Base-by-base conservation (phyloP, 1,140 invertebrate genomes). In the Olivierus martensii region DNA sequence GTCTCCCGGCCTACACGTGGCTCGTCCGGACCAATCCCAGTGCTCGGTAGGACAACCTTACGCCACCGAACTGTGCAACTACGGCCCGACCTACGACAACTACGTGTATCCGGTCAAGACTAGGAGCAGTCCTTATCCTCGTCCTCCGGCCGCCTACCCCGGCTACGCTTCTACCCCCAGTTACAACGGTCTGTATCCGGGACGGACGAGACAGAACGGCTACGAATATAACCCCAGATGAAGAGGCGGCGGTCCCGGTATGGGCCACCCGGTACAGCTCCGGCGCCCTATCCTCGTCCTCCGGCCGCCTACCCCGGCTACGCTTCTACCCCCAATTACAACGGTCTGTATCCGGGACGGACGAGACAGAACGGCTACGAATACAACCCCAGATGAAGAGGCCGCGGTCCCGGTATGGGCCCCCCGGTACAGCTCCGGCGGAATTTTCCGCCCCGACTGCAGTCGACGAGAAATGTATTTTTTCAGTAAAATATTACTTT, bases 1-100 rank as follows among this genome's bases (percentile, higher is more conserved):
- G 11, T 28, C 28, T 4, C 28, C 28, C 28, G 28, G 28, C 9
- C 9, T 28, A 9, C 35, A 49, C 19, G 17, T 41, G 28, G 4
- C 28, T 6, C 28, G 28, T 28, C 15, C 46, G 3, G 22, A 46
- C 17, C 53, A 52, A 41, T 39, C 56, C 12, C 22, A 53, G 14
- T 53, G 52, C 19, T 47, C 49, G 4, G 41, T 72, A 18, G 63
- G 64, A 0, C 72, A 73, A 43, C 68, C 71, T 0, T 75, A 74
- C 57, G 63, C 61, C 12, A 58, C 63, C 9, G 73, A 75, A 50
- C 65, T 72, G 50, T 71, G 73, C 42, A 70, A 70, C 37, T 75
- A 73, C 53, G 72, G 73, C 4, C 71, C 73, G 3, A 69, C 74
- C 34, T 75, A 73, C 63, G 71, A 73, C 61, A 61, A 60, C 39